phyloP scores from a whole-genome alignment of 2,113 vertebrate species.

The Poeciliopsis turrubarensis region DNA sequence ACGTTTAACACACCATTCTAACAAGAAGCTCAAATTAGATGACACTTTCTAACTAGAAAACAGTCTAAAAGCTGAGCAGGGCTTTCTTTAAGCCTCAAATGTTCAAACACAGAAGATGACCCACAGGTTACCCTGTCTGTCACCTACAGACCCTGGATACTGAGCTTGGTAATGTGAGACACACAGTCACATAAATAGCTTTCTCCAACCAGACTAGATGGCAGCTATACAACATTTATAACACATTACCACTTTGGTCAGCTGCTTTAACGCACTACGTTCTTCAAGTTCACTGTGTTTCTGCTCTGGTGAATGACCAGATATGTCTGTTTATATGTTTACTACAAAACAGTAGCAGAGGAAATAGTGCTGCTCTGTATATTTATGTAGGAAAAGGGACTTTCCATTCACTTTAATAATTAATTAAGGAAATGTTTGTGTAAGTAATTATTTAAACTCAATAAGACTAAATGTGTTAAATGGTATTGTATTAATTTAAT shows the following conservation, averaged over 20 bases:
- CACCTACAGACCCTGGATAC: conserved; percentile 43
- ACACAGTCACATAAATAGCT: conserved; percentile 65
- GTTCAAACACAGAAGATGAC: conserved; percentile 25
- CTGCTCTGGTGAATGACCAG: neutral
- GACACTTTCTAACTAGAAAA: conserved; percentile 2
- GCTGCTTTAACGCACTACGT: conserved; percentile 26
- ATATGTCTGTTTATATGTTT: neutral
- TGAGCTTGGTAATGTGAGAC: conserved; percentile 55
- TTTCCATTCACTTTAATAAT: conserved; percentile 5
- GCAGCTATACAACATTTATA: conserved; percentile 57
- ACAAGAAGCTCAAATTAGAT: conserved; percentile 30
- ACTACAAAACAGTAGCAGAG: neutral
- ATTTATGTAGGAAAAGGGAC: neutral
- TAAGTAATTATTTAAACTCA: neutral
- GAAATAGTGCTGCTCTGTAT: neutral
- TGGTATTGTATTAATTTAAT: conserved; percentile 32
- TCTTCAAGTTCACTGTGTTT: conserved; percentile 4
- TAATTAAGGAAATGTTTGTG: neutral
- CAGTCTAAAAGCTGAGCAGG: neutral
- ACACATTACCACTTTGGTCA: conserved; percentile 46
- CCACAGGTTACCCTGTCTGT: conserved; percentile 27
- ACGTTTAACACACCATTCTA: conserved; percentile 21
- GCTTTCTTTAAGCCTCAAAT: conserved; percentile 11
- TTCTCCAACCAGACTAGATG: conserved; percentile 55
- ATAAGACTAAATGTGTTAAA: conserved; percentile 20